A percentile compares a stretch with the other conserved stretches of the same genome.
phyloP scores from a whole-genome alignment of 2,797 vertebrate genomes.

The Thunnus albacares region DNA sequence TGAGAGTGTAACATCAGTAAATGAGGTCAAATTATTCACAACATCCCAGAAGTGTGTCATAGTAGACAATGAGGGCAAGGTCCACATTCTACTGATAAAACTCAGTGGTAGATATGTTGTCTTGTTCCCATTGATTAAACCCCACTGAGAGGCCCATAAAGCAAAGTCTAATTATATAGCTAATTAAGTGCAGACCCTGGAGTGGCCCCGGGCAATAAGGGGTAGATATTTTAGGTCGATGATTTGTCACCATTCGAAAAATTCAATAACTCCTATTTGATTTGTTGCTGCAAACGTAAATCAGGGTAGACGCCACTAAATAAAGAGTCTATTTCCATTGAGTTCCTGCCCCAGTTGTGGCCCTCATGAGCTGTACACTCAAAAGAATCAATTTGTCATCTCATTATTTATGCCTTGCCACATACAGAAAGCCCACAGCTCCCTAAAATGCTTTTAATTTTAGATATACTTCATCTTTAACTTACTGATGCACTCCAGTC shows the following conservation, averaged over 20 bases:
- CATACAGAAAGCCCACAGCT: conserved; percentile 23
- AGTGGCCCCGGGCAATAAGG: conserved; percentile 75
- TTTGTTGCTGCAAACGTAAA: conserved; percentile 77
- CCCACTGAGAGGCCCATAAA: conserved; percentile 79
- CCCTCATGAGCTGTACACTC: conserved; percentile 40
- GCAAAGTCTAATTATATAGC: conserved; percentile 87
- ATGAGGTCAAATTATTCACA: conserved; percentile 54
- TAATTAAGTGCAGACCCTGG: conserved; percentile 81
- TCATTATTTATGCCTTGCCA: conserved; percentile 40
- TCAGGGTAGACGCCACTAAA: conserved; percentile 71
- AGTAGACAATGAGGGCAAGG: conserved; percentile 60
- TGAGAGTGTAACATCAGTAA: conserved; percentile 32
- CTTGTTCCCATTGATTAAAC: conserved; percentile 83
- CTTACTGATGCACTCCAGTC: background rate
- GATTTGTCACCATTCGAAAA: conserved; percentile 84
- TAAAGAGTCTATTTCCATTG: conserved; percentile 61
- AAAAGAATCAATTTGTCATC: conserved; percentile 61
- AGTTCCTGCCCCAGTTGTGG: conserved; percentile 65
- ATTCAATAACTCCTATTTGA: conserved; percentile 78
- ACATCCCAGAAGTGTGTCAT: conserved; percentile 59
- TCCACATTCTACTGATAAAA: conserved; percentile 65
- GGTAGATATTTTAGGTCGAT: conserved; percentile 85
- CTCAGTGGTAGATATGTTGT: conserved; percentile 74
- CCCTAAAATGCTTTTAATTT: conserved; percentile 25
- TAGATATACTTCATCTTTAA: conserved; percentile 27